Conservation (phyloP, 2,888 invertebrate species). For the Plagiodera versicolora region DNA sequence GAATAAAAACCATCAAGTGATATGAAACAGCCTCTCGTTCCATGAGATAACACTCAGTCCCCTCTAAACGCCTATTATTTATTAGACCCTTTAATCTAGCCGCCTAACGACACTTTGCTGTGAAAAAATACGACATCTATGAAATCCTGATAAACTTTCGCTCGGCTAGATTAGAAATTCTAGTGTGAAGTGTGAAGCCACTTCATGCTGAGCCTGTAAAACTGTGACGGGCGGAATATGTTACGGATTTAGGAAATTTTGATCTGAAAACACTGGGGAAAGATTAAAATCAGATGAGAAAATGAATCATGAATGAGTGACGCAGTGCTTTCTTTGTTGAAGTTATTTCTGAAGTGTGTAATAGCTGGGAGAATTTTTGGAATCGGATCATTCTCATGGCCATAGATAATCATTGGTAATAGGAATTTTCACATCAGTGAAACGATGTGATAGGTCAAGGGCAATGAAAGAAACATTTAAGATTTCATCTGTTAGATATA, state of each 20-base stretch:
- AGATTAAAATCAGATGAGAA: background rate
- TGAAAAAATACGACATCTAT: constrained; percentile 5
- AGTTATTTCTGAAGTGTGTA: background rate
- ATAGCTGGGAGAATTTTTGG: background rate
- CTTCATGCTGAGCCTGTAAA: background rate
- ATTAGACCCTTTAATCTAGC: constrained; percentile 4
- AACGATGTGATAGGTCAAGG: too few species aligned
- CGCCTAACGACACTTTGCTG: background rate
- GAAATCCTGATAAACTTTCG: constrained; percentile 6
- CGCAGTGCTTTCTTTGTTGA: background rate
- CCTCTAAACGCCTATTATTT: constrained; percentile 13
- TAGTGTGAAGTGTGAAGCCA: background rate
- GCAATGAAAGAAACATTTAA: too few species aligned
- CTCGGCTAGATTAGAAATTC: background rate
- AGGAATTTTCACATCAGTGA: too few species aligned
- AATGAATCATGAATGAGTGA: background rate
- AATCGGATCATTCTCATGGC: background rate
- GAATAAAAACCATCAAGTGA: background rate
- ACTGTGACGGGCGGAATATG: background rate
- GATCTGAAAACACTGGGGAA: background rate
- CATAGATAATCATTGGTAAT: background rate
- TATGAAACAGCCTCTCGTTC: background rate
- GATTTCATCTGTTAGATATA: too few species aligned
- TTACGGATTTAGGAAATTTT: background rate
- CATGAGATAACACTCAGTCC: background rate